Conservation (phyloP, 2,113 vertebrate genomes). For the Melozone crissalis region DNA sequence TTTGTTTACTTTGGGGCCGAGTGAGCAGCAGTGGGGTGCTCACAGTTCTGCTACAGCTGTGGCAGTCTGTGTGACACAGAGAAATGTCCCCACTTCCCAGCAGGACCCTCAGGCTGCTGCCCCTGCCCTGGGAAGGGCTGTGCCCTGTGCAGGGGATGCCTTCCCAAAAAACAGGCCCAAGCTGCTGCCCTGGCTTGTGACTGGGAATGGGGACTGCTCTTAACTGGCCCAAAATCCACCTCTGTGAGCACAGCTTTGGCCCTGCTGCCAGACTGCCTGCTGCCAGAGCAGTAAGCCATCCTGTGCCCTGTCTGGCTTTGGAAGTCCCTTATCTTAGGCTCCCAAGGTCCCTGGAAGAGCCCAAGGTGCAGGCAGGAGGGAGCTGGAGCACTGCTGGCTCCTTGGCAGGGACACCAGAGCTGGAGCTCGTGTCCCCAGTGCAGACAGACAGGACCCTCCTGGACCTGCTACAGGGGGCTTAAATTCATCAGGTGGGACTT, state of each 20-base stretch:
- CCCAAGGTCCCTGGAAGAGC: background rate
- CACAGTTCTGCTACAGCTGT: background rate
- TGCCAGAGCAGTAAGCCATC: background rate
- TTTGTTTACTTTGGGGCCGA: background rate
- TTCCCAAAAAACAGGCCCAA: background rate
- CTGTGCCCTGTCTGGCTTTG: background rate
- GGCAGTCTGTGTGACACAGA: background rate
- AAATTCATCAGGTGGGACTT: background rate
- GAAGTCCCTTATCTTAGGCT: fast-evolving
- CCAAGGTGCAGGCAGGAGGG: background rate
- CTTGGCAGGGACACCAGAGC: fast-evolving
- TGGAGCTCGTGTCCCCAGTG: background rate
- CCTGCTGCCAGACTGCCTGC: background rate
- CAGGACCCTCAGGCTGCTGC: background rate
- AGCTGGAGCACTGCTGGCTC: background rate
- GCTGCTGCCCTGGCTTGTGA: background rate
- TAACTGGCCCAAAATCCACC: background rate
- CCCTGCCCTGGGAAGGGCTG: background rate
- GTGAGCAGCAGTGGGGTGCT: background rate
- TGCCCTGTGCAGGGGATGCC: background rate
- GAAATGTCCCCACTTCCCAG: background rate
- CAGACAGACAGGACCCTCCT: background rate
- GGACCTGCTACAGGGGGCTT: background rate
- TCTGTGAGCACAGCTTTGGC: background rate
- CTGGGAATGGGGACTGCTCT: background rate